Evolutionary conservation across 2,797 vertebrate genomes (phyloP), one percentile per base, ranked within the genome.

Genomic region (Chloroceryle inda): DNA sequence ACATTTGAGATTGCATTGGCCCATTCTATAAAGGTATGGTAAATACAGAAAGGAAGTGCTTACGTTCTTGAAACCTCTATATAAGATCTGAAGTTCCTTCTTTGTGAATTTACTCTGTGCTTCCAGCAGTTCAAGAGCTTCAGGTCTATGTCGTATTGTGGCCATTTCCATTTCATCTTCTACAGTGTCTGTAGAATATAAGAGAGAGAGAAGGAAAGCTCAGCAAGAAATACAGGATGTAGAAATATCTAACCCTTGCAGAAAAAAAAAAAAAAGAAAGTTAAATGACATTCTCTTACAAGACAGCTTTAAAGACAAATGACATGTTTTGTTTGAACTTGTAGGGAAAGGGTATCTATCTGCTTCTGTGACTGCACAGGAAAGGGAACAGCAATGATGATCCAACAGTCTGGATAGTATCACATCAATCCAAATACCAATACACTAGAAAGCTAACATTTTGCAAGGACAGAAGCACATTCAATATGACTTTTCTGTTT

Each of bases 91-190:
- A 19, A 99, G 99, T 97, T 99, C 99, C 97, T 99, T 99, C 96
- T 99, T 99, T 88, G 99, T 99, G 97, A 99, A 99, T 77, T 99
- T 99, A 49, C 99, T 99, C 98, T 99, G 99, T 72, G 99, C 98
- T 97, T 99, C 99, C 86, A 99, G 98, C 83, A 99, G 98, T 88
- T 99, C 99, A 91, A 99, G 98, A 81, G 98, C 99, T 97, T 99
- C 99, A 7, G 99, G 99, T 94, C 99, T 99, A 97, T 99, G 99
- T 91, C 99, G 99, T 82, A 99, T 99, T 1, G 99, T 98, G 31
- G 99, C 99, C 92, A 99, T 98, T 97, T 99, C 99, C 96, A 99
- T 98, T 97, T 99, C 99, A 99, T 99, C 99, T 98, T 99, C 99
- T 63, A 99, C 98, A 90, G 99, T 99, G 98, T 99, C 99, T 99